Percentiles rank a stretch among this genome's conserved stretches.
phyloP scores from a whole-genome alignment of 2,113 vertebrate genomes.

The Ia io region DNA sequence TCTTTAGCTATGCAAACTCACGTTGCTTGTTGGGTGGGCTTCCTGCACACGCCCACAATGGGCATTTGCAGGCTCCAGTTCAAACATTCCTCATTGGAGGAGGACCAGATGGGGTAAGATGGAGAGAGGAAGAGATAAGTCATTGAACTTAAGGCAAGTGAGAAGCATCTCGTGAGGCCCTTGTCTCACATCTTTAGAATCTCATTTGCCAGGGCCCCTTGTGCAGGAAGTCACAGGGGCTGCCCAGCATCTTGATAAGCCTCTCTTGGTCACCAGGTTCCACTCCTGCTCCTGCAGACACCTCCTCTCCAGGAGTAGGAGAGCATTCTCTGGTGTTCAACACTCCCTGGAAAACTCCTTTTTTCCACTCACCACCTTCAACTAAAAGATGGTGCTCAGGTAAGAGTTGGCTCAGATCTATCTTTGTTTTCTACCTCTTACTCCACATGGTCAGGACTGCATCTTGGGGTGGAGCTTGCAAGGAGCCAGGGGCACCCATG shows the following conservation, averaged over 20 bases:
- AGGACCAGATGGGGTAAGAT: not conserved
- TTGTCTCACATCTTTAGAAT: not conserved
- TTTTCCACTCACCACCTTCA: not conserved
- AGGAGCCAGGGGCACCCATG: not conserved
- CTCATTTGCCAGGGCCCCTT: not conserved
- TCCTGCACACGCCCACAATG: not conserved
- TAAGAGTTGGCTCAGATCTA: not conserved
- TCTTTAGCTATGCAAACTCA: not conserved
- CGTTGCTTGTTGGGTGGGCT: too few relatives aligned
- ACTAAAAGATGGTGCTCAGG: not conserved
- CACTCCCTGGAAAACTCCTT: not conserved
- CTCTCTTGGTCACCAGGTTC: not conserved
- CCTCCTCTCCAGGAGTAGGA: not conserved
- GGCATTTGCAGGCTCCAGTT: not conserved
- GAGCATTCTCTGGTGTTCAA: not conserved
- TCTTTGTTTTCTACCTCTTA: not conserved
- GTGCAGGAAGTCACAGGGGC: slow-evolving; percentile 14
- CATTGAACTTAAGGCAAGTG: not conserved
- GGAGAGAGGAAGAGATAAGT: not conserved
- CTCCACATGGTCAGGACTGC: not conserved
- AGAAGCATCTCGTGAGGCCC: not conserved
- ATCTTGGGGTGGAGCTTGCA: too few relatives aligned
- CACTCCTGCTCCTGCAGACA: not conserved
- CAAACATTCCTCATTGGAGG: not conserved
- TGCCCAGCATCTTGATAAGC: not conserved